Base-by-base conservation (phyloP, 2,888 invertebrate genomes). In the Rosalia funebris region DNA sequence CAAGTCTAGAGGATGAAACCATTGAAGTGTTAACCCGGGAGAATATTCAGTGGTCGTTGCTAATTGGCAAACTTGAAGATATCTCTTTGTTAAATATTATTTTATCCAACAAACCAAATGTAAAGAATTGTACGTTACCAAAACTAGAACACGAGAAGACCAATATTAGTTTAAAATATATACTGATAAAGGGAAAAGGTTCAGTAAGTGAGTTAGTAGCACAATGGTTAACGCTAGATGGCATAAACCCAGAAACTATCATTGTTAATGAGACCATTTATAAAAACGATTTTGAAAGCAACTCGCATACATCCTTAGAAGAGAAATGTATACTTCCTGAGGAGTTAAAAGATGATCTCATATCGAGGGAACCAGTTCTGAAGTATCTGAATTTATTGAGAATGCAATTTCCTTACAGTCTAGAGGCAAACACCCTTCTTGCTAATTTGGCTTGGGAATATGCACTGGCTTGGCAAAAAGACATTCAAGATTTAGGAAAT, bases 371-470 rank as follows among this genome's bases (percentile, higher is more conserved):
- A 62, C 83, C 83, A 19, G 83, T 89, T 47, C 85, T 89, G 56
- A 86, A 88, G 66, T 86, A 88, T 76, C 75, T 91, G 1, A 84
- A 86, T 17, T 79, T 90, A 16, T 79, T 93, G 57, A 88, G 88
- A 46, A 84, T 86, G 41, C 91, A 93, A 75, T 96, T 96, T 78
- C 96, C 96, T 0, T 89, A 92, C 69, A 96, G 95, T 78, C 84
- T 95, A 53, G 88, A 90, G 56, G 86, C 91, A 0, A 90, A 92
- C 72, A 88, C 91, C 34, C 82, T 97, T 36, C 83, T 96, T 46
- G 88, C 92, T 10, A 94, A 96, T 77, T 90, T 96, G 86, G 89
- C 91, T 67, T 96, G 96, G 96, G 96, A 96, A 79, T 95, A 92
- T 77, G 89, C 93, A 53, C 87, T 92, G 67, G 86, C 88, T 50